A percentile compares a stretch with the other conserved stretches of the same genome.
phyloP scores from a whole-genome alignment of 2,797 vertebrate species.

The Strix occidentalis region DNA sequence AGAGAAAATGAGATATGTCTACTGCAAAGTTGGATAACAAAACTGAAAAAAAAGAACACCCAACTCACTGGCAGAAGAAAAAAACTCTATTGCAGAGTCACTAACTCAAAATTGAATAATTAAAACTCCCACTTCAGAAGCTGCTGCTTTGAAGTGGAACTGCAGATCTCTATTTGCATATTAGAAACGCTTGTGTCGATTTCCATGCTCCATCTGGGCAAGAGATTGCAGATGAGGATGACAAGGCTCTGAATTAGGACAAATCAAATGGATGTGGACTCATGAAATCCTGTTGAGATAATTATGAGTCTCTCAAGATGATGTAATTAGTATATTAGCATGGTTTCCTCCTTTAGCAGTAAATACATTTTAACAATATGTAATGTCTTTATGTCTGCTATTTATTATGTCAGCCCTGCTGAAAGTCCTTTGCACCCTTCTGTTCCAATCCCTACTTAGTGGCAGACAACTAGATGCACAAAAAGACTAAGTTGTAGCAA shows the following conservation, averaged over 20 bases:
- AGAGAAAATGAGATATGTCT: not conserved
- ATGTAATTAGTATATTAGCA: constrained; percentile 41
- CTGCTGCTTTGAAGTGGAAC: constrained; percentile 49
- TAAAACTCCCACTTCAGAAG: constrained; percentile 56
- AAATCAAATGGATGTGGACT: constrained; percentile 34
- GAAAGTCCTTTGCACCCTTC: not conserved
- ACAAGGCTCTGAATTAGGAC: constrained; percentile 47
- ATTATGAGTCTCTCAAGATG: constrained; percentile 42
- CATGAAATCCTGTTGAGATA: constrained; percentile 56
- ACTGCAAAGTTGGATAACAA: not conserved
- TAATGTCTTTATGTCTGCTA: not conserved
- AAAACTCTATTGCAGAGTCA: constrained; percentile 38
- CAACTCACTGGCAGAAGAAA: not conserved
- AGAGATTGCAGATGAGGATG: constrained; percentile 41
- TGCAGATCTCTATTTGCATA: constrained; percentile 43
- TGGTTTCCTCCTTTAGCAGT: constrained; percentile 23
- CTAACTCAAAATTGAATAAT: constrained; percentile 51
- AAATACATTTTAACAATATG: constrained; percentile 7
- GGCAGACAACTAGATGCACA: not conserved
- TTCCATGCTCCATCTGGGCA: constrained; percentile 41
- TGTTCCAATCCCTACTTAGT: not conserved
- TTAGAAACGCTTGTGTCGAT: not conserved
- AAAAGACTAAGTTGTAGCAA: not conserved
- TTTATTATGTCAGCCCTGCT: not conserved
- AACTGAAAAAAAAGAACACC: not conserved